A percentile compares a stretch with the other conserved stretches of the same genome.
Evolutionary conservation across 2,888 invertebrate genomes (phyloP).

Genomic region (Glyphotaelius pellucidus): DNA sequence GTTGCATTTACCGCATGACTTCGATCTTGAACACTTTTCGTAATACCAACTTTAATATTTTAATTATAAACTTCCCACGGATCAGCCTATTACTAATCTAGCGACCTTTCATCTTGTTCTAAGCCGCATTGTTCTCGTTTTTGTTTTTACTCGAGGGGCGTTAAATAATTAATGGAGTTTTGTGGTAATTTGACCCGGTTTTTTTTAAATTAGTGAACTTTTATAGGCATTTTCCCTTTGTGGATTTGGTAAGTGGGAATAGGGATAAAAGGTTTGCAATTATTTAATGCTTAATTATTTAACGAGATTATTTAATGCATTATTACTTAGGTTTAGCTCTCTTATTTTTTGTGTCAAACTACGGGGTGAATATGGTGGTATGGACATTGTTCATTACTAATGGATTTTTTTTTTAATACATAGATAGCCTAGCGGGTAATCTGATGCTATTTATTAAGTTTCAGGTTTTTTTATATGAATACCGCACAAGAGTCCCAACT

Average conservation of each 20-base stretch:
- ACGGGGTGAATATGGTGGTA: too few species aligned
- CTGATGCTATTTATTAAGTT: neutral
- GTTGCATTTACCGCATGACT: neutral
- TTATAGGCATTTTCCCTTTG: neutral
- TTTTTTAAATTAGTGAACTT: neutral
- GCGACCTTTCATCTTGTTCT: neutral
- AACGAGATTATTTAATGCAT: too few species aligned
- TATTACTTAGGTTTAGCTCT: too few species aligned
- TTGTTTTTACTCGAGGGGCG: neutral
- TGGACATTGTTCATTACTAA: neutral
- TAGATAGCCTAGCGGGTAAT: neutral
- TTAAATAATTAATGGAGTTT: neutral
- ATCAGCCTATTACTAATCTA: neutral
- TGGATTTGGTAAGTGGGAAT: too few species aligned
- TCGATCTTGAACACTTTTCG: slow-evolving; percentile 2
- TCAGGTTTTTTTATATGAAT: too few species aligned
- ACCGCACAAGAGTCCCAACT: too few species aligned
- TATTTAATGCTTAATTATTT: too few species aligned
- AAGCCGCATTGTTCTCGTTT: neutral
- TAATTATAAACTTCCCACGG: neutral
- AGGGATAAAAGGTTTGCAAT: too few species aligned
- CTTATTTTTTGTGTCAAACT: too few species aligned
- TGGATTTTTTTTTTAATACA: neutral
- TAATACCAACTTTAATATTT: neutral
- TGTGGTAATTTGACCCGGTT: neutral